phyloP scores from a whole-genome alignment of 2,888 invertebrate species.

The Hydraecia micacea region DNA sequence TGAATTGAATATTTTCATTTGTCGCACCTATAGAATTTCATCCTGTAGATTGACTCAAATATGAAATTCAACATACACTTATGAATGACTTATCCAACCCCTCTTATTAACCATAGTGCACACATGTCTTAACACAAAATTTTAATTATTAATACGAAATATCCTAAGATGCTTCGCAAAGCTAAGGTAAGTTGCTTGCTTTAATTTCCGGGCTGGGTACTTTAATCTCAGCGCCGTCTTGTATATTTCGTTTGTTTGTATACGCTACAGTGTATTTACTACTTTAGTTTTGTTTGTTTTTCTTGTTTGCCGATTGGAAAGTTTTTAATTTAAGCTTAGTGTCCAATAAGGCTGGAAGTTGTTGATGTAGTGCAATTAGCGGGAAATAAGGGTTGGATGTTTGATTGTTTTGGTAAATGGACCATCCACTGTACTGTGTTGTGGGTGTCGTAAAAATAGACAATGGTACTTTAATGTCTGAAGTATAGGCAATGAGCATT shows the following conservation, averaged over 20 bases:
- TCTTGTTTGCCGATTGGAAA: conserved; percentile 44
- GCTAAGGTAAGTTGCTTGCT: conserved; percentile 60
- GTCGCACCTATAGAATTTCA: too few relatives aligned
- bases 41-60: conserved; percentile 5
- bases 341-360: not conserved
- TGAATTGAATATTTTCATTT: too few relatives aligned
- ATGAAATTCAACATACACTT: conserved; percentile 13
- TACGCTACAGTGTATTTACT: conserved; percentile 40
- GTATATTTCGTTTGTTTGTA: conserved; percentile 59
- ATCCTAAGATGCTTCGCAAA: conserved; percentile 47
- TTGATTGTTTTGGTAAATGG: not conserved
- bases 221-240: conserved; percentile 63
- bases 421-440: not conserved
- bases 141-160: conserved; percentile 61
- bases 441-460: not conserved
- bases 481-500: too few relatives aligned
- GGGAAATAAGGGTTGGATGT: not conserved
- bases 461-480: not conserved
- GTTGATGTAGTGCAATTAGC: not conserved
- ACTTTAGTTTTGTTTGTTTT: conserved; percentile 43
- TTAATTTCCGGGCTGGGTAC: conserved; percentile 63
- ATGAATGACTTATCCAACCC: conserved; percentile 1
- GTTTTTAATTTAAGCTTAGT: conserved; percentile 46
- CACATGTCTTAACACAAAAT: conserved; percentile 43
- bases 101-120: conserved; percentile 31